A percentile compares a stretch with the other conserved stretches of the same genome.
phyloP scores from a whole-genome alignment of 2,797 vertebrate species.

The Pachyuromys duprasi region DNA sequence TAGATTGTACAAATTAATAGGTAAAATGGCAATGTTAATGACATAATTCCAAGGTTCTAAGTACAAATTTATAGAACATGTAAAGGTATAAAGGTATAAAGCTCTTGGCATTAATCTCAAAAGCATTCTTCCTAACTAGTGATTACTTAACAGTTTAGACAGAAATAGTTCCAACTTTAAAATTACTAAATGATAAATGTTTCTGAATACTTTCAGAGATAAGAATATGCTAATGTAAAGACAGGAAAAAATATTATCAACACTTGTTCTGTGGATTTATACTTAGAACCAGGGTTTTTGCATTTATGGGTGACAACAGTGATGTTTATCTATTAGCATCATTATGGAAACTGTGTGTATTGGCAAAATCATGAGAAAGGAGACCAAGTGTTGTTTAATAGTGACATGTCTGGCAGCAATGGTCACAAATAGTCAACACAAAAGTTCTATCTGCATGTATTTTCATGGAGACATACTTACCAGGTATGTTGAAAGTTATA shows the following conservation, averaged over 20 bases:
- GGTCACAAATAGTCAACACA: background rate
- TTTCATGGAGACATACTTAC: background rate
- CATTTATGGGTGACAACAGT: too few species aligned
- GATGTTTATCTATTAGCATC: too few species aligned
- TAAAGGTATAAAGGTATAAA: background rate
- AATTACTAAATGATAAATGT: background rate
- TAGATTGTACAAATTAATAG: background rate
- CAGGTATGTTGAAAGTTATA: slow-evolving; percentile 1
- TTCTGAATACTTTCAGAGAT: background rate
- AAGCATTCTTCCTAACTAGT: background rate
- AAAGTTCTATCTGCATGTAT: background rate
- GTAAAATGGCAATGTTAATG: background rate
- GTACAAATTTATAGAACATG: background rate
- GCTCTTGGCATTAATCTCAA: background rate
- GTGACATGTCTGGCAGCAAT: background rate
- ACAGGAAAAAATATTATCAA: background rate
- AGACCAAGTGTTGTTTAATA: background rate
- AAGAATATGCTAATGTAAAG: background rate
- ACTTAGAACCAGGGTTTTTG: too few species aligned
- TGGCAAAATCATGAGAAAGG: background rate
- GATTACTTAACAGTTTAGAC: background rate
- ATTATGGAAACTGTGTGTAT: too few species aligned
- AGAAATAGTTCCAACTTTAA: background rate
- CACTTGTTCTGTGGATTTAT: background rate
- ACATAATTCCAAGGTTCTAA: background rate